phyloP scores from a whole-genome alignment of 2,888 invertebrate species.

The Drosophila demipolita region DNA sequence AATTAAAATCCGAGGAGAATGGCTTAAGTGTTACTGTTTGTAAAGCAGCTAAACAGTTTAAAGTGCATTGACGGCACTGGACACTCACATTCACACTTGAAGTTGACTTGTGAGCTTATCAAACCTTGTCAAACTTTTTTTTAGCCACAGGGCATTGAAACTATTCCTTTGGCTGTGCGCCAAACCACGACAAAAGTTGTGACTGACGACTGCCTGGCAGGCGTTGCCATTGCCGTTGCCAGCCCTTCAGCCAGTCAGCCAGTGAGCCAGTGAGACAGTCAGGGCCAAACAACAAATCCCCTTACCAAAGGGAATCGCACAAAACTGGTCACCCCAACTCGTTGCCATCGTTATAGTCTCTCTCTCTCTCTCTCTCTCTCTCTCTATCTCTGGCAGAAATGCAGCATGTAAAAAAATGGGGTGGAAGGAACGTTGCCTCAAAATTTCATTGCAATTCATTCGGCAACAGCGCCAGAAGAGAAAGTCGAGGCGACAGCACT shows the following conservation, averaged over 20 bases:
- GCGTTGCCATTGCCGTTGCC: conserved; percentile 56
- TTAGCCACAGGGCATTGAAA: conserved; percentile 36
- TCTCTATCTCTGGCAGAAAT: conserved; percentile 33
- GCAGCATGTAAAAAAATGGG: conserved; percentile 16
- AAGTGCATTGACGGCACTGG: not conserved
- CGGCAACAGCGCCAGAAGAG: conserved; percentile 57
- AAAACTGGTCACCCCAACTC: conserved; percentile 35
- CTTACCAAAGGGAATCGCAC: conserved; percentile 29
- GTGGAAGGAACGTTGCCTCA: conserved; percentile 57
- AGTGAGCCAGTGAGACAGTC: conserved; percentile 30
- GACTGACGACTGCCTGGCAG: conserved; percentile 77
- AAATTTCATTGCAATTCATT: conserved; percentile 82
- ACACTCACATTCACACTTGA: not conserved
- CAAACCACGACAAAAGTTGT: conserved; percentile 79
- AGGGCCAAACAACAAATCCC: conserved; percentile 38
- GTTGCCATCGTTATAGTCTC: conserved; percentile 64
- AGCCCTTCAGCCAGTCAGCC: conserved; percentile 19
- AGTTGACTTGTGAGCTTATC: conserved; percentile 18
- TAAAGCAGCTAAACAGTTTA: not conserved
- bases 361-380: conserved; percentile 14
- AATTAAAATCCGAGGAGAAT: not conserved
- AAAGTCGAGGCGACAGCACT: conserved; percentile 53
- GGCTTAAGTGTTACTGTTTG: conserved; percentile 2
- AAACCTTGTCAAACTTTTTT: conserved; percentile 21
- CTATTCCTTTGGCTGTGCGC: conserved; percentile 69